Percentiles rank a stretch among this genome's conserved stretches.
These are phyloP conservation scores for Molorchus minor DNA, from an alignment of 2,888 invertebrate species.

Conservation along the genomic window DNA sequence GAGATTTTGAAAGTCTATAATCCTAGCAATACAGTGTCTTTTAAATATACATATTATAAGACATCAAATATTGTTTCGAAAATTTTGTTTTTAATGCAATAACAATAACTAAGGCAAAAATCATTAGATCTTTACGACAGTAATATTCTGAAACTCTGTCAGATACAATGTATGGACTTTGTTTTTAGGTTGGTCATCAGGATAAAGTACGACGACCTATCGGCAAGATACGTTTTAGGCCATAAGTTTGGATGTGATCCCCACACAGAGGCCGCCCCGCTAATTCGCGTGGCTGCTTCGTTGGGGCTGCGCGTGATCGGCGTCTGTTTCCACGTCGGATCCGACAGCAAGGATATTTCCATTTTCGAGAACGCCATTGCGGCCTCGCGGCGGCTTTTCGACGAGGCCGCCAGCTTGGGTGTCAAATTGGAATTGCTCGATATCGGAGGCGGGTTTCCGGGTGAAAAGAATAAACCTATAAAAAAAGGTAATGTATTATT, in stretches of 20 bases:
- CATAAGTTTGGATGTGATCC: slow-evolving; percentile 31
- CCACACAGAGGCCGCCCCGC: slow-evolving; percentile 18
- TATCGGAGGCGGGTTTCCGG: slow-evolving; percentile 32
- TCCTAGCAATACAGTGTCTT: too few species aligned
- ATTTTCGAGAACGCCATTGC: slow-evolving; percentile 22
- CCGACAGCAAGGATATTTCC: slow-evolving; percentile 1
- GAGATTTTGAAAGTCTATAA: too few species aligned
- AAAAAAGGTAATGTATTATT: slow-evolving; percentile 65
- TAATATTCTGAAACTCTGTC: too few species aligned
- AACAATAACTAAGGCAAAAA: too few species aligned
- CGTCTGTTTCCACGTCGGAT: slow-evolving; percentile 27
- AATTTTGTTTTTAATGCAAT: too few species aligned
- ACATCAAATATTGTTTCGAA: too few species aligned
- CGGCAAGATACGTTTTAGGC: slow-evolving; percentile 9
- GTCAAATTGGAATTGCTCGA: slow-evolving; percentile 28
- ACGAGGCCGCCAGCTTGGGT: slow-evolving; percentile 18
- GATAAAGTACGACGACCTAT: slow-evolving; percentile 19
- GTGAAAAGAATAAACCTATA: slow-evolving; percentile 66
- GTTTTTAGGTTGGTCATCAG: slow-evolving; percentile 52
- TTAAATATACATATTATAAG: too few species aligned
- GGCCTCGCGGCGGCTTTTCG: slow-evolving; percentile 21
- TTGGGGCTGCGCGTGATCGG: slow-evolving; percentile 30
- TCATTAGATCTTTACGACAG: too few species aligned
- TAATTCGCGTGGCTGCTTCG: slow-evolving; percentile 18
- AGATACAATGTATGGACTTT: too few species aligned